phyloP scores from a whole-genome alignment of 2,888 invertebrate genomes.

The Drosophila fungiperda region DNA sequence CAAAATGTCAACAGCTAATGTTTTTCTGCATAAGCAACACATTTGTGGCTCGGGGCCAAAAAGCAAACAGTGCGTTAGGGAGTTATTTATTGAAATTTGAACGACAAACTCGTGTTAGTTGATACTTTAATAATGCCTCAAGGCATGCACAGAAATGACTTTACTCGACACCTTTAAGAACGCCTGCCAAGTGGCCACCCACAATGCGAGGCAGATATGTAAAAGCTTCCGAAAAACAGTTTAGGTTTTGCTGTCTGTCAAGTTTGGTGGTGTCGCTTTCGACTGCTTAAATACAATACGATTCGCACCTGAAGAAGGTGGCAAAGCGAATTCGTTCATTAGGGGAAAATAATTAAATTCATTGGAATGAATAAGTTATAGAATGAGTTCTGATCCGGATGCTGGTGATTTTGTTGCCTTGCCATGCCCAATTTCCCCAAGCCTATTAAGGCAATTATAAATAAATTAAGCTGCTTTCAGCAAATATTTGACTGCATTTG shows the following conservation, averaged over 20 bases:
- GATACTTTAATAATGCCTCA: slow-evolving; percentile 56
- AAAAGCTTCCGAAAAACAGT: slow-evolving; percentile 3
- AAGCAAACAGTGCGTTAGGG: slow-evolving; percentile 27
- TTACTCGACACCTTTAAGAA: slow-evolving; percentile 27
- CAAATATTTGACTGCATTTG: slow-evolving; percentile 46
- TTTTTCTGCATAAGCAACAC: slow-evolving; percentile 35
- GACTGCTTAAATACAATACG: slow-evolving; percentile 48
- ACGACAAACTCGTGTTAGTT: slow-evolving; percentile 62
- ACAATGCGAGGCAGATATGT: background rate
- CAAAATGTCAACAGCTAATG: slow-evolving; percentile 66
- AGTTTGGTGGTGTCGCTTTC: slow-evolving; percentile 20
- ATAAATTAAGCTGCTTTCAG: slow-evolving; percentile 71
- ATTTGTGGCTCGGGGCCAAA: slow-evolving; percentile 47
- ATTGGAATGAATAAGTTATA: slow-evolving; percentile 47
- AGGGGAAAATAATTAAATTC: slow-evolving; percentile 73
- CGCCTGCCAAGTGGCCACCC: slow-evolving; percentile 25
- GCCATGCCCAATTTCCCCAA: slow-evolving; percentile 37
- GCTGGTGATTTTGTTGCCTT: slow-evolving; percentile 14
- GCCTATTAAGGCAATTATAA: slow-evolving; percentile 76
- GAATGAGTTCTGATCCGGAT: slow-evolving; percentile 29
- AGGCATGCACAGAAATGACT: slow-evolving; percentile 40
- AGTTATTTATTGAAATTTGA: slow-evolving; percentile 53
- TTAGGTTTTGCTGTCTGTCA: slow-evolving; percentile 9
- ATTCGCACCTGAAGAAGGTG: slow-evolving; percentile 52
- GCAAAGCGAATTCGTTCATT: slow-evolving; percentile 57